These are phyloP conservation scores for Scytalopus superciliaris DNA, from an alignment of 2,113 vertebrate genomes.

Conservation along the genomic window DNA sequence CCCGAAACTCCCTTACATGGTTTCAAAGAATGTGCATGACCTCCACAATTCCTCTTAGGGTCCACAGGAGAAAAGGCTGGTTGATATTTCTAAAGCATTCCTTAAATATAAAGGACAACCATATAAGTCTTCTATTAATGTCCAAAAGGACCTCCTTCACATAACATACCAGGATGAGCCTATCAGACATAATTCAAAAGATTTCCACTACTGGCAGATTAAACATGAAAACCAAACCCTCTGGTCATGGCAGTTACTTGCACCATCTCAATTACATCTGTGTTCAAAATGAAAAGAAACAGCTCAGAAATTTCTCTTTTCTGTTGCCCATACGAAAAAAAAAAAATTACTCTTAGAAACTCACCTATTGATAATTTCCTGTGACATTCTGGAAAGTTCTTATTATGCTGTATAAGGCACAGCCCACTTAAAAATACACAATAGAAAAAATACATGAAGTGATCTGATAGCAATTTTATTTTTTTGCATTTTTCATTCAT, in stretches of 20 bases:
- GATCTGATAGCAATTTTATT: background rate
- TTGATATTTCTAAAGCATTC: background rate
- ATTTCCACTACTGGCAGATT: background rate
- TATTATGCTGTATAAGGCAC: background rate
- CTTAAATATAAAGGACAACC: background rate
- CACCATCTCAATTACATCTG: background rate
- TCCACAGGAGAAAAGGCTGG: background rate
- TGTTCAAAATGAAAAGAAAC: background rate
- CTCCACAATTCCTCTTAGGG: background rate
- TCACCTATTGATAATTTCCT: background rate
- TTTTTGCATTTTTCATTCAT: background rate
- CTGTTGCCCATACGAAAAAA: too few species aligned
- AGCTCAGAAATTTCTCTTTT: background rate
- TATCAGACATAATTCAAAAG: background rate
- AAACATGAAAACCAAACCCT: background rate
- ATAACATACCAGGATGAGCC: background rate
- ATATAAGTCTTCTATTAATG: background rate
- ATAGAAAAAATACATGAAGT: background rate
- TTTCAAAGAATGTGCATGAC: background rate
- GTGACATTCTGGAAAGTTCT: background rate
- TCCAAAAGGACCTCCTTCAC: background rate
- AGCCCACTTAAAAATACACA: background rate
- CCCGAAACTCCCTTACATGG: background rate
- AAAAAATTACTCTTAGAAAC: background rate
- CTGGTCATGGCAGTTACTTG: background rate